These are phyloP conservation scores for Neoniphon sammara DNA, from an alignment of 2,797 vertebrate species.

Conservation along the genomic window DNA sequence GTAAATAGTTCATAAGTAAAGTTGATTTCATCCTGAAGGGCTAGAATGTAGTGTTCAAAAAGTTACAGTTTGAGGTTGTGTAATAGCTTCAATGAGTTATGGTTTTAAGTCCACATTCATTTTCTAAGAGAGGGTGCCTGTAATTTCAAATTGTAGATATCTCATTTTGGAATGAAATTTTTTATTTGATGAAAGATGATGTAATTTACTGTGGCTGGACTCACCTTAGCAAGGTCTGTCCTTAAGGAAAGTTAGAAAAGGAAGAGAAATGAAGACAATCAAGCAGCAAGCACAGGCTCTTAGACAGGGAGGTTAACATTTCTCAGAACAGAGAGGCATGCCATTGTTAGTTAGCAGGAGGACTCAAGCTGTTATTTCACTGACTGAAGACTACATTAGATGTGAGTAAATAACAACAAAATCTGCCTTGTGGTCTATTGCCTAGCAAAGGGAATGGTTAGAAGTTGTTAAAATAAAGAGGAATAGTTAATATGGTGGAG, in stretches of 20 bases:
- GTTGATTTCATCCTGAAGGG: no score
- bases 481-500: not conserved
- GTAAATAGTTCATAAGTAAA: not conserved
- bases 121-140: not conserved
- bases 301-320: constrained; percentile 29
- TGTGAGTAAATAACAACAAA: not conserved
- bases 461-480: not conserved
- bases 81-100: not conserved
- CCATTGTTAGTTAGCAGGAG: constrained; percentile 50
- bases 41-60: no score
- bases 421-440: no score
- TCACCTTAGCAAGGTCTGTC: constrained; percentile 99
- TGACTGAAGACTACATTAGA: not conserved
- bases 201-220: constrained; percentile 63
- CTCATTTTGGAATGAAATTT: constrained; percentile 2
- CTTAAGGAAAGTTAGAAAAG: constrained; percentile 84
- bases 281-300: constrained; percentile 73
- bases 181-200: constrained; percentile 13
- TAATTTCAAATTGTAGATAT: not conserved
- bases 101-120: not conserved
- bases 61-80: not conserved
- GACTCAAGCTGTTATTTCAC: not conserved
- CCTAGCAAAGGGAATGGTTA: not conserved
- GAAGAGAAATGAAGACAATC: constrained; percentile 72
- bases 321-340: constrained; percentile 14